Evolutionary conservation across 1,140 invertebrate species (phyloP).

Genomic region (Maconellicoccus hirsutus): DNA sequence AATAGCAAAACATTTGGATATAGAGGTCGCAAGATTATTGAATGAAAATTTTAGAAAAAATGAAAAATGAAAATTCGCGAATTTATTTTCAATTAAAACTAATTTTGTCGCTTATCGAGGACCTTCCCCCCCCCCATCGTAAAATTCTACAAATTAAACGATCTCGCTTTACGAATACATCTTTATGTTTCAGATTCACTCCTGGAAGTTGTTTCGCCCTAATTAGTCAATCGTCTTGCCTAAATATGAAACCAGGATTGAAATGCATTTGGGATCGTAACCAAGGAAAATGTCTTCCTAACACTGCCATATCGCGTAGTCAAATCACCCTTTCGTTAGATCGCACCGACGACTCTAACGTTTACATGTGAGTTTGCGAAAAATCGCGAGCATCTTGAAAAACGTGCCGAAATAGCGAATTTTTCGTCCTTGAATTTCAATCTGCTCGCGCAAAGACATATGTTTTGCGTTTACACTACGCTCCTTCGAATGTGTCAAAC

Average conservation of each 20-base stretch:
- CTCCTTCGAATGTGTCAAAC: background rate
- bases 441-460: background rate
- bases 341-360: background rate
- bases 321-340: background rate
- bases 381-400: too few species aligned
- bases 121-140: too few species aligned
- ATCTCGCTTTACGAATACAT: background rate
- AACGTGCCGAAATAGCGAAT: too few species aligned
- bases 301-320: slow-evolving; percentile 23
- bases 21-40: too few species aligned
- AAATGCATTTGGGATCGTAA: slow-evolving; percentile 74
- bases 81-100: too few species aligned
- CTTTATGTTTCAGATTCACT: slow-evolving; percentile 43
- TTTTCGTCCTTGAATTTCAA: too few species aligned
- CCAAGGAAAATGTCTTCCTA: slow-evolving; percentile 44
- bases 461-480: background rate
- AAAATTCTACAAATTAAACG: too few species aligned
- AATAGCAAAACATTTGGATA: too few species aligned
- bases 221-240: slow-evolving; percentile 48
- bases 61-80: background rate
- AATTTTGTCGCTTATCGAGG: too few species aligned
- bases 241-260: slow-evolving; percentile 48
- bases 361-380: background rate
- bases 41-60: background rate
- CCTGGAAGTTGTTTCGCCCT: slow-evolving; percentile 58